Evolutionary conservation across 2,113 vertebrate species (phyloP), one percentile per base, ranked within the genome.

Genomic region (Microcebus jonahi): DNA sequence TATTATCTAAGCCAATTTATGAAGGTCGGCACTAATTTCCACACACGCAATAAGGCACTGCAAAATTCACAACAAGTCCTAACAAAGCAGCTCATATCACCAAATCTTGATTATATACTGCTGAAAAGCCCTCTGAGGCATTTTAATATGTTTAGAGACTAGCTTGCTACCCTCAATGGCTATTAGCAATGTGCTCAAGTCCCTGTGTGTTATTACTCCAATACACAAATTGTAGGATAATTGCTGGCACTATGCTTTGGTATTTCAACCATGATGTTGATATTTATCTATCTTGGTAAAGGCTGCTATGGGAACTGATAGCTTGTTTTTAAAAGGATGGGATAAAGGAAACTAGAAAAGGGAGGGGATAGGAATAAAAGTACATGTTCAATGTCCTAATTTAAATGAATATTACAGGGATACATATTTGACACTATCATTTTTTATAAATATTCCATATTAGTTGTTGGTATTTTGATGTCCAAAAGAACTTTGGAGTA

Each of bases 171-270:
- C 77, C 95, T 97, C 79, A 89, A 4, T 83, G 77, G 57, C 81
- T 92, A 90, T 97, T 75, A 97, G 83, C 20, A 39, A 97, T 53
- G 73, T 93, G 73, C 89, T 67, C 67, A 9, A 96, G 53, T 97
- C 82, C 88, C 92, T 95, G 25, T 2, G 0, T 71, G 67, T 84
- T 94, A 96, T 90, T 92, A 94, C 2, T 1, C 92, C 83, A 95
- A 96, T 91, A 96, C 53, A 97, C 87, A 98, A 97, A 98, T 95
- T 94, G 86, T 85, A 85, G 42, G 39, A 91, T 94, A 97, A 97
- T 80, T 97, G 95, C 67, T 83, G 95, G 91, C 36, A 83, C 14
- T 23, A 36, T 85, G 42, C 67, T 96, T 82, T 93, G 91, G 83
- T 97, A 94, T 98, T 96, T 12, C 48, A 97, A 90, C 89, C 85